Evolutionary conservation across 2,113 vertebrate species (phyloP).

Genomic region (Glaucidium brasilianum): DNA sequence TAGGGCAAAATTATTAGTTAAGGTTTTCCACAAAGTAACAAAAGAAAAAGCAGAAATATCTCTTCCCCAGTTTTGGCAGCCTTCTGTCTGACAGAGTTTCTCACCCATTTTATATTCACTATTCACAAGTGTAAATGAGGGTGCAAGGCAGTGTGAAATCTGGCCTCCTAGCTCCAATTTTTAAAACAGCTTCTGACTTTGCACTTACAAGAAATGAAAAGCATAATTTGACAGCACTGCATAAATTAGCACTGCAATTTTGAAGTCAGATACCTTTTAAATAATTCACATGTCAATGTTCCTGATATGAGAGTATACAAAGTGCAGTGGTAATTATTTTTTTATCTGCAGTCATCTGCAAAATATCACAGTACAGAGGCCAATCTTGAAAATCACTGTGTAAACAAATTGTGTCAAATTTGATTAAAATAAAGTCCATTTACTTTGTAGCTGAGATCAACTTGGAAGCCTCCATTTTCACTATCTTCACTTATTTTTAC

Average conservation of each 20-base stretch:
- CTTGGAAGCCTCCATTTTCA: neutral
- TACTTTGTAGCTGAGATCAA: neutral
- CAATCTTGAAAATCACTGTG: neutral
- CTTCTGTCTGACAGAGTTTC: constrained; percentile 59
- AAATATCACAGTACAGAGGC: constrained; percentile 5
- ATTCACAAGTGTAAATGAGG: constrained; percentile 54
- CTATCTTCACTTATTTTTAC: neutral
- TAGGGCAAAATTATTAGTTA: constrained; percentile 7
- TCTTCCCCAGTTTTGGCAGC: constrained; percentile 32
- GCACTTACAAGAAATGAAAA: constrained; percentile 51
- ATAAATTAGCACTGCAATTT: constrained; percentile 62
- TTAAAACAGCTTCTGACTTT: constrained; percentile 62
- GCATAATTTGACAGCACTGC: constrained; percentile 57
- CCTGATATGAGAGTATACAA: constrained; percentile 33
- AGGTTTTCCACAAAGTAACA: constrained; percentile 12
- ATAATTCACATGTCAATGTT: constrained; percentile 58
- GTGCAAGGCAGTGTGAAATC: constrained; percentile 61
- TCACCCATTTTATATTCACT: constrained; percentile 51
- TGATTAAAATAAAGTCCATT: constrained; percentile 10
- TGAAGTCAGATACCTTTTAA: constrained; percentile 61
- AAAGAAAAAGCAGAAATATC: constrained; percentile 37
- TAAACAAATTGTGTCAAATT: constrained; percentile 23
- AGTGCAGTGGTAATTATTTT: constrained; percentile 52
- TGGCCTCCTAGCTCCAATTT: constrained; percentile 46
- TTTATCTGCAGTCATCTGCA: constrained; percentile 21